These are phyloP conservation scores for Cephus spinipes DNA, from an alignment of 2,888 invertebrate genomes.

Conservation along the genomic window DNA sequence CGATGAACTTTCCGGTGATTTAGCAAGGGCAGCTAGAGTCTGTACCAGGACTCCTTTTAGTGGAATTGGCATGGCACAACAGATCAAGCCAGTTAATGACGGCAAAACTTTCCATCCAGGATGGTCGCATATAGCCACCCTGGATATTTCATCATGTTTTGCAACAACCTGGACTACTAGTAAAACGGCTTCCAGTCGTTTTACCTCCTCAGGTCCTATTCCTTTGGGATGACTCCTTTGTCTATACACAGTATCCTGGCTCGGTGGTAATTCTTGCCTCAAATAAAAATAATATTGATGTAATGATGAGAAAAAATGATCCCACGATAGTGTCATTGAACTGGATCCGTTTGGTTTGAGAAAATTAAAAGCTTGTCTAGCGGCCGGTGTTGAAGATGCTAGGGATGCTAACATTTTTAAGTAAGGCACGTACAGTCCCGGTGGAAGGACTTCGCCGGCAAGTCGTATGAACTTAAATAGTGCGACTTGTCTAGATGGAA, in stretches of 20 bases:
- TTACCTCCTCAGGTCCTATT: conserved; percentile 85
- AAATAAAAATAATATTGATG: conserved; percentile 78
- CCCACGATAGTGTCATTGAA: conserved; percentile 78
- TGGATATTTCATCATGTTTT: conserved; percentile 82
- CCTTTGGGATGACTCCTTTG: conserved; percentile 70
- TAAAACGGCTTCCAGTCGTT: conserved; percentile 86
- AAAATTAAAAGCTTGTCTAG: conserved; percentile 82
- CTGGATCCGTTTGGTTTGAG: conserved; percentile 76
- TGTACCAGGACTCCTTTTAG: conserved; percentile 87
- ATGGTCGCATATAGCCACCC: conserved; percentile 87
- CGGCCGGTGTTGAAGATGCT: conserved; percentile 80
- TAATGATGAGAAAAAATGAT: conserved; percentile 87
- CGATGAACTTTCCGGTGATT: conserved; percentile 80
- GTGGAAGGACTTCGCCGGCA: conserved; percentile 87
- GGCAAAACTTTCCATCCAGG: conserved; percentile 88
- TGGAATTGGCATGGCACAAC: conserved; percentile 86
- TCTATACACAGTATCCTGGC: conserved; percentile 75
- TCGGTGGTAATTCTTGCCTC: conserved; percentile 77
- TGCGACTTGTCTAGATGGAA: conserved; percentile 78
- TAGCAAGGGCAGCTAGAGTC: conserved; percentile 84
- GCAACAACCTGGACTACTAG: conserved; percentile 83
- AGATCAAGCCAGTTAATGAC: conserved; percentile 83
- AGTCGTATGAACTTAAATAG: conserved; percentile 91
- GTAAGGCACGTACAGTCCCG: conserved; percentile 87
- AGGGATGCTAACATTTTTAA: conserved; percentile 87